Percentiles rank a stretch among this genome's conserved stretches.
Evolutionary conservation across 2,888 invertebrate species (phyloP).

Genomic region (Eupeodes latifasciatus): DNA sequence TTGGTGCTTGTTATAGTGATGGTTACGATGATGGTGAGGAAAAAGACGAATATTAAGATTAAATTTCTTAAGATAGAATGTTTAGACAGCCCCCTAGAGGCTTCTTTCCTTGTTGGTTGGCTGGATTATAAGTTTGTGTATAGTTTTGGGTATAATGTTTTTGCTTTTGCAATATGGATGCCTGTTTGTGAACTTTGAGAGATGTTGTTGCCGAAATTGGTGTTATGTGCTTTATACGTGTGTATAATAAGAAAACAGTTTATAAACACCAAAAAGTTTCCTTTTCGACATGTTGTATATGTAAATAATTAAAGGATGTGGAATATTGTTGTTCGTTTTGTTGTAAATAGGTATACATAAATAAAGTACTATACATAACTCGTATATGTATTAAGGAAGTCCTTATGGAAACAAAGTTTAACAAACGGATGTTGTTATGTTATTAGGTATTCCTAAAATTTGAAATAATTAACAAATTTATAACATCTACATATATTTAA

Average conservation of each 20-base stretch:
- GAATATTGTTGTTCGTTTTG: neutral
- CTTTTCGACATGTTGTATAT: neutral
- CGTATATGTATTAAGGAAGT: neutral
- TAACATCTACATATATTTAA: neutral
- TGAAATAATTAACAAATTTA: constrained; percentile 47
- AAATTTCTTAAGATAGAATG: constrained; percentile 42
- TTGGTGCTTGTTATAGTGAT: neutral
- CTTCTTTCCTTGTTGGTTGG: neutral
- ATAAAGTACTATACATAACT: no score
- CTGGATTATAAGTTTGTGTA: constrained; percentile 34
- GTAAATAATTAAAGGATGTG: constrained; percentile 35
- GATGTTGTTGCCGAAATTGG: neutral
- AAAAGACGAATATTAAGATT: neutral
- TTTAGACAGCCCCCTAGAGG: constrained; percentile 32
- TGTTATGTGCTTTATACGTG: neutral
- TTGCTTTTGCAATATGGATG: constrained; percentile 6
- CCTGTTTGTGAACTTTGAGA: constrained; percentile 36
- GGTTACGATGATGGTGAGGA: neutral
- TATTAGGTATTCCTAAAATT: constrained; percentile 23
- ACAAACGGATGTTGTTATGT: constrained; percentile 14
- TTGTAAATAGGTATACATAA: neutral
- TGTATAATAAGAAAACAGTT: constrained; percentile 17
- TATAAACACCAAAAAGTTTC: constrained; percentile 30
- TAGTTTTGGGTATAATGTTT: constrained; percentile 12
- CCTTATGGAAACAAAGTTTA: constrained; percentile 13